Conservation (phyloP, 1,140 invertebrate species). For the Probaryconus sp. region DNA sequence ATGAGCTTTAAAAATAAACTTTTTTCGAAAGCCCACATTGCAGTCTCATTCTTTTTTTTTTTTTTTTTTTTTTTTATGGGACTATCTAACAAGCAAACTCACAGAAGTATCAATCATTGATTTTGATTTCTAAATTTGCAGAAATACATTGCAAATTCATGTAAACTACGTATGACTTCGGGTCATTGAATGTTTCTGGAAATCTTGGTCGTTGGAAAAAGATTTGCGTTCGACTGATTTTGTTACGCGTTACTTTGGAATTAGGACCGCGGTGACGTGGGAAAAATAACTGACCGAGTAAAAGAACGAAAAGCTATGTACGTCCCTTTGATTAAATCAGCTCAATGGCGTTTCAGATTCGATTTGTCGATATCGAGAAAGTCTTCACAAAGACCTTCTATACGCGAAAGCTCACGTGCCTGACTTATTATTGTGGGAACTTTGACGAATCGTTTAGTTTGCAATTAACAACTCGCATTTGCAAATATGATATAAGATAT, state of each 20-base stretch:
- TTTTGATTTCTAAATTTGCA: no score
- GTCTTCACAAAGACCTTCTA: constrained; percentile 33
- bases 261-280: constrained; percentile 2
- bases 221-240: no score
- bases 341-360: constrained; percentile 46
- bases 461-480: neutral
- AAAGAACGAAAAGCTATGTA: constrained; percentile 41
- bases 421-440: constrained; percentile 22
- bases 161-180: no score
- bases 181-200: no score
- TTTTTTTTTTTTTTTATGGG: no score
- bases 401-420: constrained; percentile 8
- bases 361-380: constrained; percentile 43
- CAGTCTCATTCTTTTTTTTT: neutral
- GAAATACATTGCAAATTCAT: no score
- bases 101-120: no score
- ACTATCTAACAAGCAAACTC: no score
- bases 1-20: no score
- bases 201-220: no score
- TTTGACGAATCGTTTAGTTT: constrained; percentile 10
- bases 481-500: neutral
- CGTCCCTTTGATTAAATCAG: constrained; percentile 31
- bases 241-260: no score
- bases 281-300: constrained; percentile 31
- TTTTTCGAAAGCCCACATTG: neutral